Conservation (phyloP, 2,888 invertebrate species). For the Drosophila bunnanda region DNA sequence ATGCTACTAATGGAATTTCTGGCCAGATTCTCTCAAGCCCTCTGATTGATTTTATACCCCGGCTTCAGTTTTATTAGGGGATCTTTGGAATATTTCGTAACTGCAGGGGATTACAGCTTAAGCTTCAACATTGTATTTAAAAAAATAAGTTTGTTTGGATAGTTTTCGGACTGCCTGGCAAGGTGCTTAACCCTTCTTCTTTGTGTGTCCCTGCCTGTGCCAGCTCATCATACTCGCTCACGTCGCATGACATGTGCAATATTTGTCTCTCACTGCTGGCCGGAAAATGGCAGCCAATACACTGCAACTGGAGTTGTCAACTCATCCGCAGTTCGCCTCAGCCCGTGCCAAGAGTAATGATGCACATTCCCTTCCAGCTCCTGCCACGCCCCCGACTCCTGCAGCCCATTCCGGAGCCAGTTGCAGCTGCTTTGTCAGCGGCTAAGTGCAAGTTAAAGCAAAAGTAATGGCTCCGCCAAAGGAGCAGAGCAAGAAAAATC, state of each 20-base stretch:
- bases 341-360: conserved; percentile 70
- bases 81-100: not conserved
- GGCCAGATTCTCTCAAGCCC: not conserved
- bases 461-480: conserved; percentile 65
- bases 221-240: conserved; percentile 40
- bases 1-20: conserved; percentile 37
- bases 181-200: not conserved
- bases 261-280: conserved; percentile 75
- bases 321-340: conserved; percentile 62
- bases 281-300: conserved; percentile 72
- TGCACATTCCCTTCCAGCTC: conserved; percentile 38
- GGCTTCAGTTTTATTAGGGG: not conserved
- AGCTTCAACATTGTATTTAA: not conserved
- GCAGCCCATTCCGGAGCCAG: conserved; percentile 1
- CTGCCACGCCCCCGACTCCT: conserved; percentile 5
- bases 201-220: not conserved
- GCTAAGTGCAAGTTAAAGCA: conserved; percentile 74
- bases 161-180: fast-evolving
- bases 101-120: not conserved
- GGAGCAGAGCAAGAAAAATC: conserved; percentile 42
- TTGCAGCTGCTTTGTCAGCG: conserved; percentile 68
- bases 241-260: conserved; percentile 73
- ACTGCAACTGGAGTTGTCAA: conserved; percentile 64
- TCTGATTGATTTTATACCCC: conserved; percentile 22
- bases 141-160: not conserved